Evolutionary conservation across 2,888 invertebrate species (phyloP), one percentile per base, ranked within the genome.

Genomic region (Colostygia pectinataria): DNA sequence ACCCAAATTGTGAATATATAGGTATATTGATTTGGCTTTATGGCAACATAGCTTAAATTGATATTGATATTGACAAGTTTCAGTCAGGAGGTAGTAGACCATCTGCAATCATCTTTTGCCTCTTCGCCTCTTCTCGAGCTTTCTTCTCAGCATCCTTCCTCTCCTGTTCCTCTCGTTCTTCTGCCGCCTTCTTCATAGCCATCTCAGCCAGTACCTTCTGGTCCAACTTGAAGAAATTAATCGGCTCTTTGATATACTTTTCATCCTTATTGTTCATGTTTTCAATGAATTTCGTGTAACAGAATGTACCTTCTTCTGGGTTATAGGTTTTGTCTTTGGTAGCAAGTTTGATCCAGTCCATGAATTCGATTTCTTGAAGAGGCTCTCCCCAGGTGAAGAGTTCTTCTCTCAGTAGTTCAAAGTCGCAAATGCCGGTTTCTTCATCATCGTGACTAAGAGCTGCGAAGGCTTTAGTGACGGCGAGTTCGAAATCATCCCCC

Each of bases 171-270:
- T 57, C 77, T 36, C 53, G 74, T 50, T 88, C 88, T 43, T 83
- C 84, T 43, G 70, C 66, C 1, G 85, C 86, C 64, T 83, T 89
- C 75, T 77, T 67, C 2, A 78, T 53, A 0, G 90, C 90, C 83
- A 90, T 77, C 43, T 63, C 86, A 40, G 86, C 85, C 44, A 89
- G 65, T 6, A 84, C 83, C 61, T 85, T 88, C 63, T 90, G 90
- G 45, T 90, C 90, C 12, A 90, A 56, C 58, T 89, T 90, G 46
- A 83, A 90, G 74, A 65, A 90, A 65, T 90, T 90, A 4, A 89
- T 70, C 0, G 90, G 90, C 53, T 90, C 90, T 31, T 75, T 71
- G 7, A 77, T 62, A 59, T 75, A 86, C 48, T 70, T 80, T 12
- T 44, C 58, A 54, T 90, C 90, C 38, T 78, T 87, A 8, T 57